phyloP scores from a whole-genome alignment of 2,888 invertebrate genomes.

The Scaptomyza polygonia region DNA sequence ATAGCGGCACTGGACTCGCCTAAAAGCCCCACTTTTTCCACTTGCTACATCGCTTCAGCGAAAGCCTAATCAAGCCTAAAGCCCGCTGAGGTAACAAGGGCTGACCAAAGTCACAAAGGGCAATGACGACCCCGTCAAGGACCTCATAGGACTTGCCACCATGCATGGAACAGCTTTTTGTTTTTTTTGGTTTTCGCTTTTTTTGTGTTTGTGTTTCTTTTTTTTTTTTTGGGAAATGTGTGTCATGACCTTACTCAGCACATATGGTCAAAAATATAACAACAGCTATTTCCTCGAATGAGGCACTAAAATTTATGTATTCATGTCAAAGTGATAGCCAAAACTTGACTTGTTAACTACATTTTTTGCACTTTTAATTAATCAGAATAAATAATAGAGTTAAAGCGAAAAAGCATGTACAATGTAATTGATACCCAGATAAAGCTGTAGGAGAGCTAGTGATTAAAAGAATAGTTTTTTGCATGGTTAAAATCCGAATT shows the following conservation, averaged over 20 bases:
- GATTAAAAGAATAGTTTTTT: neutral
- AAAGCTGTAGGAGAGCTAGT: neutral
- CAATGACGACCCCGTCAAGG: constrained; percentile 34
- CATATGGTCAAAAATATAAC: constrained; percentile 34
- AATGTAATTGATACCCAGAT: neutral
- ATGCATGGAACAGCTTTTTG: constrained; percentile 20
- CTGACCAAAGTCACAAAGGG: constrained; percentile 38
- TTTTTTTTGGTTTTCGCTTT: neutral
- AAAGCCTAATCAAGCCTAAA: constrained; percentile 41
- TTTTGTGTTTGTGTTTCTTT: neutral
- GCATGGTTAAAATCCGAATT: neutral
- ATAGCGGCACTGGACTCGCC: constrained; percentile 20
- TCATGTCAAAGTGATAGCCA: constrained; percentile 7
- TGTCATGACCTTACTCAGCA: constrained; percentile 71
- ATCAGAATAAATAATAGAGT: neutral
- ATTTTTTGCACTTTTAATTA: neutral
- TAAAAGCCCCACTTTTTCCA: neutral
- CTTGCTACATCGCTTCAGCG: constrained; percentile 3
- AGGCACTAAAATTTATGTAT: constrained; percentile 35
- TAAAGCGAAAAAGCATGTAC: neutral
- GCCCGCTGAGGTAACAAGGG: constrained; percentile 21
- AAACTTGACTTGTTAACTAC: neutral
- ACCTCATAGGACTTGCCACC: constrained; percentile 26
- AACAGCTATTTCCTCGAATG: constrained; percentile 26
- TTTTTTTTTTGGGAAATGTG: constrained; percentile 55